These are phyloP conservation scores for human (Homo sapiens) DNA, from an alignment of 2,113 vertebrate genomes.

Conservation along the genomic window GRCh38 chr4:71027501-71028000, in stretches of 20 bases:
- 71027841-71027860: background rate
- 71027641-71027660: conserved; percentile 35
- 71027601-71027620: background rate
- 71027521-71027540: background rate
- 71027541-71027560: background rate
- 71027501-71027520: background rate
- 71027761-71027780: conserved; percentile 43
- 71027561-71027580: conserved; percentile 48
- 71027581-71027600: background rate
- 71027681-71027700: background rate
- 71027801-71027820: conserved; percentile 13
- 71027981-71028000: background rate
- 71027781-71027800: conserved; percentile 34
- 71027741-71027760: background rate
- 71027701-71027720: background rate
- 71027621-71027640: background rate
- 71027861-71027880: background rate
- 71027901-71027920: conserved; percentile 17
- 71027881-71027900: conserved; percentile 3
- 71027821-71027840: background rate
- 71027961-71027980: background rate
- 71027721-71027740: conserved; percentile 25
- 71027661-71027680: background rate
- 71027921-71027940: conserved; percentile 16
- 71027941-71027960: background rate